Base-by-base conservation (phyloP, 2,888 invertebrate genomes). In the Pogonocherus hispidulus region DNA sequence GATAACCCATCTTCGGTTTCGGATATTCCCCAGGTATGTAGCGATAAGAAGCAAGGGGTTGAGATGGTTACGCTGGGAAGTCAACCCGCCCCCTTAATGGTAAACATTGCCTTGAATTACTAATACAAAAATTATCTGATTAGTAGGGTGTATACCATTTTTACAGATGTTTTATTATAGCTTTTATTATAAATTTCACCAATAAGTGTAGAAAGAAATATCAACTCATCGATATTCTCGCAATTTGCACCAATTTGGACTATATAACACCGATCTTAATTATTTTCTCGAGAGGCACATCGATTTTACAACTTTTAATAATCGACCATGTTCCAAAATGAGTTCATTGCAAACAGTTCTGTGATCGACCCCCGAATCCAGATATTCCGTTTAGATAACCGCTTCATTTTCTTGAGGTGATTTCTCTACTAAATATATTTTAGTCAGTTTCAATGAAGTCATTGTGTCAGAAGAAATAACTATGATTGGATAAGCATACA, bases 1-100 rank as follows among this genome's bases (percentile, higher is more conserved):
- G 32, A 32, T 32, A 32, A 32, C 32, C 32, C 32, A 11, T 32
- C 32, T 32, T 32, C 32, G 32, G 32, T 32, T 32, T 2, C 32
- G 32, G 32, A 32, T 79, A 76, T 76, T 75, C 78, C 79, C 72
- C 75, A 59, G 68, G 79, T 76, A 77, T 67, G 72, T 72, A 64
- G 52, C 67, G 73, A 70, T 73, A 32, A 32, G 32, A 32, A 1
- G 32, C 32, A 11, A 32, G 11, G 73, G 68, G 72, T 73, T 74
- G 63, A 67, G 66, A 60, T 59, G 63, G 56, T 70, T 67, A 67
- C 55, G 71, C 37, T 41, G 63, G 63, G 52, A 18, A n/a, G n/a
- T n/a, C n/a, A n/a, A n/a, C n/a, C n/a, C n/a, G n/a, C n/a, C n/a
- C n/a, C n/a, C n/a, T n/a, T n/a, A n/a, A n/a, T n/a, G n/a, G n/a